Percentiles rank a stretch among this genome's conserved stretches.
phyloP scores from a whole-genome alignment of 2,113 vertebrate species.

The Hippocampus comes region DNA sequence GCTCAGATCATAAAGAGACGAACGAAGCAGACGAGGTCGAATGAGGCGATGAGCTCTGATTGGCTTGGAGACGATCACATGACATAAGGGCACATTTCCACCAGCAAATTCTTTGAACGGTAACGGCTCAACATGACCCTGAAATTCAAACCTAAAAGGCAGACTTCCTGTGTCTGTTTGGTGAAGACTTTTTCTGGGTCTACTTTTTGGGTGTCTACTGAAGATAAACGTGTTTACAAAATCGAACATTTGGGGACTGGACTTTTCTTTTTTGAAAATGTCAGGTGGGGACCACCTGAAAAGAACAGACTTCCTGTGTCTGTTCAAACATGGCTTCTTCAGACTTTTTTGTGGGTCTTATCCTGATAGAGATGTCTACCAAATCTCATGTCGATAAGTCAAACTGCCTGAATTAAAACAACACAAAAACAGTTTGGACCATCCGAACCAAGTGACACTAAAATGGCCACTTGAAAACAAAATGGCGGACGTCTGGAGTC shows the following conservation, averaged over 20 bases:
- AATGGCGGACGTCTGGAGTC: not conserved
- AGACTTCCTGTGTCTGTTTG: no score
- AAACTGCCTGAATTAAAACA: not conserved
- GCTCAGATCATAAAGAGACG: constrained; percentile 11
- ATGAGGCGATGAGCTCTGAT: constrained; percentile 10
- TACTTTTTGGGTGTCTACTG: no score
- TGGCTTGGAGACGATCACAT: constrained; percentile 30
- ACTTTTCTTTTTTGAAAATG: no score
- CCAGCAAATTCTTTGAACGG: not conserved
- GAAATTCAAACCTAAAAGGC: no score
- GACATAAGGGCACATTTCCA: not conserved
- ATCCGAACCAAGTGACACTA: no score
- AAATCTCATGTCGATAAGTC: not conserved
- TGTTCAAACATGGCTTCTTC: not conserved
- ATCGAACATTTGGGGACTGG: no score
- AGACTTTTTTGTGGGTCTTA: not conserved
- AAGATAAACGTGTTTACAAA: no score
- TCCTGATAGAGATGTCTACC: not conserved
- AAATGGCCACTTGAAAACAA: not conserved
- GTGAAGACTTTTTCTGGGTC: no score
- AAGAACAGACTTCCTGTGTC: not conserved
- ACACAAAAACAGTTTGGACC: no score
- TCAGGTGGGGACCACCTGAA: no score
- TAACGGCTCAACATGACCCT: not conserved
- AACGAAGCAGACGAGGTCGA: constrained; percentile 42